phyloP scores from a whole-genome alignment of 2,888 invertebrate species.

The Pantelozetes paolii region DNA sequence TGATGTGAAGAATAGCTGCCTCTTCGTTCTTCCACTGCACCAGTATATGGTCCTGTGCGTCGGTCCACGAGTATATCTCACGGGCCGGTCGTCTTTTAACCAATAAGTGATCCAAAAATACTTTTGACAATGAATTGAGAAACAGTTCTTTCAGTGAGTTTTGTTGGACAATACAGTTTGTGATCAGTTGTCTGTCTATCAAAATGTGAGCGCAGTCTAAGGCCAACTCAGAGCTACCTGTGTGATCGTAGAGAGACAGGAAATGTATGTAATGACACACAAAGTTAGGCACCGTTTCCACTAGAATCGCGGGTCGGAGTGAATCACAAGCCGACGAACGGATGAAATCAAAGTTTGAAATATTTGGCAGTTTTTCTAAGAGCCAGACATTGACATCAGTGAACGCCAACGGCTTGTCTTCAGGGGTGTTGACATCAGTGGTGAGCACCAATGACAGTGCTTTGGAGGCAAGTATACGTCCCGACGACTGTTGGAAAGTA shows the following conservation, averaged over 20 bases:
- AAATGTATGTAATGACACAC: slow-evolving; percentile 80
- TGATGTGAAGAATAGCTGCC: slow-evolving; percentile 68
- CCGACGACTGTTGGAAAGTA: slow-evolving; percentile 72
- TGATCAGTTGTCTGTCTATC: slow-evolving; percentile 33
- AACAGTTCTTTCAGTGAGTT: slow-evolving; percentile 35
- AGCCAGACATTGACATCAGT: slow-evolving; percentile 31
- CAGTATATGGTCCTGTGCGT: slow-evolving; percentile 69
- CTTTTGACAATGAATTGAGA: slow-evolving; percentile 31
- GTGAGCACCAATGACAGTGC: slow-evolving; percentile 48
- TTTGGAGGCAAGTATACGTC: slow-evolving; percentile 69
- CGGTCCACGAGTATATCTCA: slow-evolving; percentile 57
- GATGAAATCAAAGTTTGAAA: slow-evolving; percentile 35
- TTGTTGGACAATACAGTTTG: slow-evolving; percentile 23
- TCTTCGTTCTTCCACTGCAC: slow-evolving; percentile 72
- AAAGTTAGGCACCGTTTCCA: slow-evolving; percentile 78
- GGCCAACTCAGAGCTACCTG: slow-evolving; percentile 13
- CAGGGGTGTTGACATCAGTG: not conserved
- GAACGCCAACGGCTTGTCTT: slow-evolving; percentile 3
- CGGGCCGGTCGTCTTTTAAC: not conserved
- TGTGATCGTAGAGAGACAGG: slow-evolving; percentile 64
- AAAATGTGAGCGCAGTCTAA: slow-evolving; percentile 35
- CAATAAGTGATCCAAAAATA: slow-evolving; percentile 36
- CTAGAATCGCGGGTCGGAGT: slow-evolving; percentile 78
- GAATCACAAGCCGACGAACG: slow-evolving; percentile 56
- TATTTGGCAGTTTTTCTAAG: slow-evolving; percentile 29